Evolutionary conservation across 2,888 invertebrate species (phyloP).

Genomic region (Agrochola lota): DNA sequence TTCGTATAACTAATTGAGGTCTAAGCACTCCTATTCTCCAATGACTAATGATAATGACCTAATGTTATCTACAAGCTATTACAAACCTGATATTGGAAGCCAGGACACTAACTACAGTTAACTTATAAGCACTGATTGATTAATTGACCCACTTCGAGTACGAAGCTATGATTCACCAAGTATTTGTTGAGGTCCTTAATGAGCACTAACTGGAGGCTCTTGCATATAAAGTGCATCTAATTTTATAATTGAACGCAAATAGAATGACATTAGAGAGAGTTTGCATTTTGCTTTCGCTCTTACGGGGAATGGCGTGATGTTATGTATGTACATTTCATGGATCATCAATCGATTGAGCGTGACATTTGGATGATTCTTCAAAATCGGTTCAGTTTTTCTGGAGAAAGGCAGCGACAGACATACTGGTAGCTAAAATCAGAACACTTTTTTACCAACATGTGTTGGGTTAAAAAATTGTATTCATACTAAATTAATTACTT

Average conservation of each 20-base stretch:
- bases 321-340: slow-evolving; percentile 31
- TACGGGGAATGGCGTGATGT: slow-evolving; percentile 28
- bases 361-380: slow-evolving; percentile 4
- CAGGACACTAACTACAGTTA: slow-evolving; percentile 38
- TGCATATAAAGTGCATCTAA: slow-evolving; percentile 48
- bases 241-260: slow-evolving; percentile 24
- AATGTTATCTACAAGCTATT: slow-evolving; percentile 41
- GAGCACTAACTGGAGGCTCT: slow-evolving; percentile 31
- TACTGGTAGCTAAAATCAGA: not conserved
- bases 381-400: not conserved
- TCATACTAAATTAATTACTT: not conserved
- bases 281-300: slow-evolving; percentile 38
- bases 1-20: not conserved
- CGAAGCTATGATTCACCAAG: slow-evolving; percentile 56
- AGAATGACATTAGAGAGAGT: slow-evolving; percentile 36
- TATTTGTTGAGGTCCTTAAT: slow-evolving; percentile 49
- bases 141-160: slow-evolving; percentile 62
- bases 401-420: too few species aligned
- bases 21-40: not conserved
- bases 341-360: slow-evolving; percentile 3
- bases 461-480: not conserved
- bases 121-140: slow-evolving; percentile 58
- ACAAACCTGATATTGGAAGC: slow-evolving; percentile 37
- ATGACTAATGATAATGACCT: slow-evolving; percentile 13
- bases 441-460: not conserved